phyloP scores from a whole-genome alignment of 2,888 invertebrate species.

The Choreutis nemorana region DNA sequence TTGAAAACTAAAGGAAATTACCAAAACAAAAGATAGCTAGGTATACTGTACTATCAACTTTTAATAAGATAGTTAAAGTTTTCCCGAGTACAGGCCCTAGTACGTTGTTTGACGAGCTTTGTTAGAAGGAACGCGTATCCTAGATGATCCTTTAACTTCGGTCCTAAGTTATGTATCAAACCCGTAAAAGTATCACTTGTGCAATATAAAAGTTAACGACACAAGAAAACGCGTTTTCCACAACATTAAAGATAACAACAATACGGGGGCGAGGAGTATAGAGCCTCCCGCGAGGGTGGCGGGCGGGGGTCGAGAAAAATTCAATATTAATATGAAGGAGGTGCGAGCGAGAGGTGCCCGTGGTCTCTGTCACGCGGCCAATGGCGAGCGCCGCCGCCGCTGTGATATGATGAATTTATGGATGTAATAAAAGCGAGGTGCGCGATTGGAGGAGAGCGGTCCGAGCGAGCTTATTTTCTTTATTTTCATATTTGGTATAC shows the following conservation, averaged over 20 bases:
- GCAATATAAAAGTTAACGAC: slow-evolving; percentile 68
- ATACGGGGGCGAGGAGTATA: slow-evolving; percentile 65
- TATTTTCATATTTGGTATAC: slow-evolving; percentile 64
- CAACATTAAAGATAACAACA: slow-evolving; percentile 68
- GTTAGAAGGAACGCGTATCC: too few species aligned
- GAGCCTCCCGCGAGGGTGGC: slow-evolving; percentile 63
- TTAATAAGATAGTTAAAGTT: too few species aligned
- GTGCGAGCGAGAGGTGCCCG: slow-evolving; percentile 65
- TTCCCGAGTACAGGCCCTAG: too few species aligned
- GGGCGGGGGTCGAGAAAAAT: slow-evolving; percentile 73
- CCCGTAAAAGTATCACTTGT: slow-evolving; percentile 64
- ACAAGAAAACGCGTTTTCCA: slow-evolving; percentile 69
- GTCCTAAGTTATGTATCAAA: slow-evolving; percentile 58
- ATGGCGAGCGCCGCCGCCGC: slow-evolving; percentile 59
- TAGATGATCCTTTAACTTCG: slow-evolving; percentile 11
- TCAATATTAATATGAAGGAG: slow-evolving; percentile 83
- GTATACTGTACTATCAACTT: too few species aligned
- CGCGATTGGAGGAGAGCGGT: slow-evolving; percentile 72
- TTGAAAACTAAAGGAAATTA: too few species aligned
- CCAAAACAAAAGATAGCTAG: too few species aligned
- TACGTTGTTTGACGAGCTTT: too few species aligned
- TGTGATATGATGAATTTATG: slow-evolving; percentile 83
- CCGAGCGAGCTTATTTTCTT: slow-evolving; percentile 65
- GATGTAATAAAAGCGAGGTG: slow-evolving; percentile 78
- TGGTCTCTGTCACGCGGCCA: slow-evolving; percentile 63